Base-by-base conservation (phyloP, 2,797 vertebrate species). In the Enteromius unitaeniatus region DNA sequence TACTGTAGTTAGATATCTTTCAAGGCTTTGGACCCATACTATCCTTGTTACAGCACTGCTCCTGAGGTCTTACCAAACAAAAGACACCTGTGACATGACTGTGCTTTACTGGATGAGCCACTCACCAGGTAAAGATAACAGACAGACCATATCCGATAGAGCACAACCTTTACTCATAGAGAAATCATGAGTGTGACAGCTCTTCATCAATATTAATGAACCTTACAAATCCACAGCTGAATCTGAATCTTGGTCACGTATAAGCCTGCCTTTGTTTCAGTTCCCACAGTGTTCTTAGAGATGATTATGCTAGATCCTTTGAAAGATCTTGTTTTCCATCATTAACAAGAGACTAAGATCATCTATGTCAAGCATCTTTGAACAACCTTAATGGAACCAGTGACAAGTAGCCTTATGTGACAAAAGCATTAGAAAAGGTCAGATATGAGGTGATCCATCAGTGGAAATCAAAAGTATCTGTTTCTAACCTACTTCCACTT, bases 321-420 rank as follows among this genome's bases (percentile, higher is more conserved):
- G 75, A 83, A 72, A 68, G 8, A 34, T 79, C 40, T 34, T 9
- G 28, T 76, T 73, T 21, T 6, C 70, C 65, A 40, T 49, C 67
- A 34, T 65, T 17, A 80, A 83, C 51, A 31, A 83, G 70, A 80
- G 28, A 6, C 65, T 21, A 62, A 72, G 23, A 65, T 34, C 28
- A 72, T 72, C 68, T 13, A 23, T 67, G 40, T 85, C 37, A 83
- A 77, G 42, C 62, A 69, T 42, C 28, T 79, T 81, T 79, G 45
- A 65, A 85, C 60, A 85, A n/a, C 0, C 26, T 21, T 47, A 69
- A 78, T 78, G 47, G 28, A 85, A 83, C 47, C 64, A 40, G 8
- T 81, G 5, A 21, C 37, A 72, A 81, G 40, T 60, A 68, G 8
- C 26, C 28, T 40, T 51, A 67, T 26, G 11, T 72, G 17, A 14